phyloP scores from a whole-genome alignment of 2,888 invertebrate genomes.

The Tinea pellionella region DNA sequence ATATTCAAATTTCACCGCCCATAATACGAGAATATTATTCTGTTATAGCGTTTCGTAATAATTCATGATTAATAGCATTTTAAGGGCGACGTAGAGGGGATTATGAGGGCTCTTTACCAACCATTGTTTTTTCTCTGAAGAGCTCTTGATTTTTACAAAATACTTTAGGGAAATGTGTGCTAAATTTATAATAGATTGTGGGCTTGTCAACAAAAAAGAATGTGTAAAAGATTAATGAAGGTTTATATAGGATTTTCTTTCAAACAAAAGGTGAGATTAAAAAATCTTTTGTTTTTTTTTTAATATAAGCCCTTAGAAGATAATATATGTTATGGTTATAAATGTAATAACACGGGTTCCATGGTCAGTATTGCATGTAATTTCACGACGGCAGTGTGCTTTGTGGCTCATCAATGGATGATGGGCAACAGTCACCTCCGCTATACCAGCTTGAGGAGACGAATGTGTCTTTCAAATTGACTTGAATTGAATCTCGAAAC shows the following conservation, averaged over 20 bases:
- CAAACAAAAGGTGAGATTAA: background rate
- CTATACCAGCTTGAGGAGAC: no score
- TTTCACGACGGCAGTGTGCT: no score
- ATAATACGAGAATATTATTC: conserved; percentile 12
- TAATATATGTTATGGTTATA: no score
- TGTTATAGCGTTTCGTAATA: background rate
- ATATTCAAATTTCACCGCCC: conserved; percentile 5
- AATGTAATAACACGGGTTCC: no score
- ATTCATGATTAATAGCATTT: conserved; percentile 11
- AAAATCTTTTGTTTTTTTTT: no score
- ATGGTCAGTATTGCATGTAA: no score
- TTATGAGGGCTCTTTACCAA: background rate
- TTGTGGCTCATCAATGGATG: no score
- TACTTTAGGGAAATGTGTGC: background rate
- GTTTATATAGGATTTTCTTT: background rate
- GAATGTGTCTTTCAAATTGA: no score
- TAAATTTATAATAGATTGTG: background rate
- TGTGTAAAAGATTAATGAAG: background rate
- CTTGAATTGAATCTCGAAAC: no score
- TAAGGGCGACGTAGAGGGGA: background rate
- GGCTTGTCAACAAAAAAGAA: background rate
- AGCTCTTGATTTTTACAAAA: conserved; percentile 11
- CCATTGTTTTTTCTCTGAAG: conserved; percentile 7
- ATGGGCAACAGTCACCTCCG: no score
- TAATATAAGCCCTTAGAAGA: no score